phyloP scores from a whole-genome alignment of 2,888 invertebrate genomes.

The Apocheima hispidaria region DNA sequence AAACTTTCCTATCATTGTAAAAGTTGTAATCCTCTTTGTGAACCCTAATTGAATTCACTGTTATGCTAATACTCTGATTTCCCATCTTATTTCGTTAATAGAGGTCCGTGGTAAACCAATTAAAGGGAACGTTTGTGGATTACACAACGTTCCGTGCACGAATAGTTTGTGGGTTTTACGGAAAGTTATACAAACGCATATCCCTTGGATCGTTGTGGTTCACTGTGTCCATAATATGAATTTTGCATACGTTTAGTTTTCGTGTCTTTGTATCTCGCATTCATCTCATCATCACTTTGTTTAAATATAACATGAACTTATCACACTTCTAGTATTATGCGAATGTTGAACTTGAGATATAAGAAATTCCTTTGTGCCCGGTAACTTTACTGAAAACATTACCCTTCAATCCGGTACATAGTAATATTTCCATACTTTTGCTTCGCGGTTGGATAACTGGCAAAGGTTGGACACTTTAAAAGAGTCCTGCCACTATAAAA shows the following conservation, averaged over 20 bases:
- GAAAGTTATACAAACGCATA: conserved; percentile 61
- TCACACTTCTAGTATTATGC: neutral
- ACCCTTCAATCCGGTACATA: no score
- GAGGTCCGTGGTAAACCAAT: conserved; percentile 85
- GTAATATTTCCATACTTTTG: no score
- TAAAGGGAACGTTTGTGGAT: conserved; percentile 83
- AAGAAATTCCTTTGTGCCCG: no score
- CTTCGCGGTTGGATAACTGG: no score
- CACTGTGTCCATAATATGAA: neutral
- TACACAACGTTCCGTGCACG: conserved; percentile 78
- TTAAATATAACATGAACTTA: no score
- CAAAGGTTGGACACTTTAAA: no score
- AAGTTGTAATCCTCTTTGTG: conserved; percentile 86
- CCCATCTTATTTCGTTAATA: conserved; percentile 86
- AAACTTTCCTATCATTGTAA: conserved; percentile 84
- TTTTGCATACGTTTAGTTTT: neutral
- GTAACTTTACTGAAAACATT: no score
- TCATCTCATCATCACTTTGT: no score
- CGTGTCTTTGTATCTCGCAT: neutral
- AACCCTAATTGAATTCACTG: conserved; percentile 85
- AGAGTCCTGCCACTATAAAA: no score
- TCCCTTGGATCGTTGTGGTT: conserved; percentile 6
- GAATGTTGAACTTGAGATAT: no score
- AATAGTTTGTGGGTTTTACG: conserved; percentile 73
- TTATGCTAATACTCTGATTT: conserved; percentile 86